A percentile compares a stretch with the other conserved stretches of the same genome.
Conservation (phyloP, 2,797 vertebrate species). For the Enteromius anoplus region DNA sequence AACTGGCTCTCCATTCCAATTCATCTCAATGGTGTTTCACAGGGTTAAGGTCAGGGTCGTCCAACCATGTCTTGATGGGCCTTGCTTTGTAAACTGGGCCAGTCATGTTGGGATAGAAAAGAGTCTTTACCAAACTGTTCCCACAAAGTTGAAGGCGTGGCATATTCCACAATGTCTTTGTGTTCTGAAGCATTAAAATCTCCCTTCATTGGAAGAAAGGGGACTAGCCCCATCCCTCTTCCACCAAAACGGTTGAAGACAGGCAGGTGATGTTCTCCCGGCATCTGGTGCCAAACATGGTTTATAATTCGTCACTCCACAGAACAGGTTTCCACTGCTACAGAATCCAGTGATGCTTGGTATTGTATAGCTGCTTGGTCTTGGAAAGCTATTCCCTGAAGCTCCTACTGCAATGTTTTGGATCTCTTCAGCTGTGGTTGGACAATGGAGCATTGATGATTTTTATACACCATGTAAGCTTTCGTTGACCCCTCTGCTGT, state of each 20-base stretch:
- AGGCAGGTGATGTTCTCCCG: neutral
- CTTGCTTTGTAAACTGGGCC: neutral
- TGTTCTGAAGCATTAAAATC: neutral
- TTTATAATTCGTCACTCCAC: neutral
- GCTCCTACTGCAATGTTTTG: neutral
- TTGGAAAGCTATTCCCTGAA: neutral
- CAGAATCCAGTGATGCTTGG: neutral
- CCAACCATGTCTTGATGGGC: neutral
- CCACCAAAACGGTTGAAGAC: neutral
- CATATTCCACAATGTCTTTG: neutral
- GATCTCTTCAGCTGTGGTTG: neutral
- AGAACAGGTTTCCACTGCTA: neutral
- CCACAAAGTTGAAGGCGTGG: neutral
- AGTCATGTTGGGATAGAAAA: neutral
- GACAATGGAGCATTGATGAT: neutral
- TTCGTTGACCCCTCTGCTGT: neutral
- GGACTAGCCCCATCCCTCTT: neutral
- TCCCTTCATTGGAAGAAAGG: neutral
- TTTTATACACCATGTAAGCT: neutral
- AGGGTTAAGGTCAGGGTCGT: neutral
- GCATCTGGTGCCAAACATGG: neutral
- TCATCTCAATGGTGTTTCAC: neutral
- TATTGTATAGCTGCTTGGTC: neutral
- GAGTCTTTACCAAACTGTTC: neutral
- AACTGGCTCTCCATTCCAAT: neutral